A percentile compares a stretch with the other conserved stretches of the same genome.
Evolutionary conservation across 2,888 invertebrate species (phyloP).

Genomic region (Penaeus monodon): DNA sequence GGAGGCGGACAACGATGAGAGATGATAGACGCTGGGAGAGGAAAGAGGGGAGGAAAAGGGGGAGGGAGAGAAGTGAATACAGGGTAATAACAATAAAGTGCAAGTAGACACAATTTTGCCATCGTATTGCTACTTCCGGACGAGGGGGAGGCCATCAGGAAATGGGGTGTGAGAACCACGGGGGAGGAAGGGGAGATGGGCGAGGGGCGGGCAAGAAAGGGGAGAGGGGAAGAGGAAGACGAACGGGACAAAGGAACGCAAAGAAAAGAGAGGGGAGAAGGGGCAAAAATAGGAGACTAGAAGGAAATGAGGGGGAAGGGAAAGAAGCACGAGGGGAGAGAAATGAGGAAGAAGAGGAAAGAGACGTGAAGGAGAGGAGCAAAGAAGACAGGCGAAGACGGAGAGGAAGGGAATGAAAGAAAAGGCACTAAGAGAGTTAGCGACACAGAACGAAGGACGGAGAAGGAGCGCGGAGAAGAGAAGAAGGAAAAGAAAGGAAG

Average conservation of each 20-base stretch:
- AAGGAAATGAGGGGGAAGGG: not conserved
- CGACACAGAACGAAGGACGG: not conserved
- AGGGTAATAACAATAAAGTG: slow-evolving; percentile 44
- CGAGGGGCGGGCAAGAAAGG: slow-evolving; percentile 10
- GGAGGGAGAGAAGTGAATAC: slow-evolving; percentile 4
- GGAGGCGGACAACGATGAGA: not conserved
- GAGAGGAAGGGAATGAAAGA: not conserved
- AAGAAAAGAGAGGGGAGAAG: not conserved
- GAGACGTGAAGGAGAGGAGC: not conserved
- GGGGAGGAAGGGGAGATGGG: slow-evolving; percentile 10
- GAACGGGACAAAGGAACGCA: not conserved
- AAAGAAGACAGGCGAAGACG: not conserved
- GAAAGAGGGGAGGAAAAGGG: not conserved
- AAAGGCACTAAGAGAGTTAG: not conserved
- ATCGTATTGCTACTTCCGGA: slow-evolving; percentile 42
- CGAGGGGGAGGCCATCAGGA: slow-evolving; percentile 31
- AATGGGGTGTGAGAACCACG: slow-evolving; percentile 28
- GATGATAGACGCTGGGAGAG: not conserved
- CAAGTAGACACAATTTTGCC: slow-evolving; percentile 48
- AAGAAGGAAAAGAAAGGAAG: not conserved
- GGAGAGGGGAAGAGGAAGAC: not conserved
- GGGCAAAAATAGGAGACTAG: no score
- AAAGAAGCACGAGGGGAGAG: not conserved
- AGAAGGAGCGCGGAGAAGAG: not conserved
- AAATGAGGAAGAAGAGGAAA: not conserved